Conservation (phyloP, 2,888 invertebrate species). For the Cyclophora albipunctata region DNA sequence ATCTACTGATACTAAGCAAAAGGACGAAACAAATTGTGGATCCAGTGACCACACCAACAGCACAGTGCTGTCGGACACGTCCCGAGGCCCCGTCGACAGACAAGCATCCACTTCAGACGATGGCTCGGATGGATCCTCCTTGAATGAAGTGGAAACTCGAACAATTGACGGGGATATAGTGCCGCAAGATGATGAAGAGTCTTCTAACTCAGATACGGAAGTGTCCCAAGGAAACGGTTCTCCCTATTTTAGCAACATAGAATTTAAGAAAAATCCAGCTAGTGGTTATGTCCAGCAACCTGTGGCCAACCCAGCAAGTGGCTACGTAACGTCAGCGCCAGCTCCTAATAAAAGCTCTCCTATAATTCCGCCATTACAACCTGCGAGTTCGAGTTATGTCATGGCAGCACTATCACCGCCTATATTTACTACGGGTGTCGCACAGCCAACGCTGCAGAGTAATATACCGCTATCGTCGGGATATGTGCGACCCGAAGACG, state of each 20-base stretch:
- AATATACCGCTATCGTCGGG: constrained; percentile 47
- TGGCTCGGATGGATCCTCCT: constrained; percentile 51
- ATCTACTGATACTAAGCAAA: constrained; percentile 49
- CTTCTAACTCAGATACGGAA: constrained; percentile 43
- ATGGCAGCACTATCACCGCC: constrained; percentile 60
- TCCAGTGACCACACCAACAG: constrained; percentile 66
- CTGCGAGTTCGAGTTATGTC: constrained; percentile 60
- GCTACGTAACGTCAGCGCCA: constrained; percentile 48
- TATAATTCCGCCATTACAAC: constrained; percentile 29
- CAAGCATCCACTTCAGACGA: constrained; percentile 61
- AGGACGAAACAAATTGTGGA: constrained; percentile 51
- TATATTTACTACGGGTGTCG: constrained; percentile 52
- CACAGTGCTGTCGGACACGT: constrained; percentile 62
- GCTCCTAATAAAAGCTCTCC: constrained; percentile 28
- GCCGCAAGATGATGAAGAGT: constrained; percentile 35
- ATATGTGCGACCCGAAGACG: constrained; percentile 58
- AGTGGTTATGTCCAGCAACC: constrained; percentile 51
- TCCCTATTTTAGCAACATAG: constrained; percentile 48
- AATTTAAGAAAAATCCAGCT: constrained; percentile 48
- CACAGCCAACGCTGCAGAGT: constrained; percentile 30
- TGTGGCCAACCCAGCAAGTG: constrained; percentile 34
- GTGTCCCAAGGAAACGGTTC: constrained; percentile 41
- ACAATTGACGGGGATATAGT: constrained; percentile 32
- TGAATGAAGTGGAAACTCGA: constrained; percentile 49
- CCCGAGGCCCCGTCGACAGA: constrained; percentile 49